Evolutionary conservation across 2,888 invertebrate species (phyloP).

Genomic region (Epinotia ramella): DNA sequence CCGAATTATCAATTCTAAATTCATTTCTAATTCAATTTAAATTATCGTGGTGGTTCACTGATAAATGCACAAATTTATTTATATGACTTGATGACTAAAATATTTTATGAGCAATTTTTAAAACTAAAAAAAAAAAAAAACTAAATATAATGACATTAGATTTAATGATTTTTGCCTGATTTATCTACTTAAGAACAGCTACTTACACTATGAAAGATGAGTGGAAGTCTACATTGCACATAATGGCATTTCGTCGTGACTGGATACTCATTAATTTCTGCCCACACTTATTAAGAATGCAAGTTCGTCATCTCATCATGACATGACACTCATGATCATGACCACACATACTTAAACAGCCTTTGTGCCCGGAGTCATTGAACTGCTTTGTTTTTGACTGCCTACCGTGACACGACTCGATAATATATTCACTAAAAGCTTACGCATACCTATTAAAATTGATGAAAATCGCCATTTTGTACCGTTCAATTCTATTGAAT

Average conservation of each 20-base stretch:
- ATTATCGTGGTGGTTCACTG: too few relatives aligned
- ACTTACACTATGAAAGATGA: not conserved
- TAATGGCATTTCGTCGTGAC: not conserved
- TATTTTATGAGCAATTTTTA: too few relatives aligned
- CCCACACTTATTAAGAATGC: conserved; percentile 11
- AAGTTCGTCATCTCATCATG: conserved; percentile 18
- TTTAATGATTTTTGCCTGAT: too few relatives aligned
- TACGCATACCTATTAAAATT: conserved; percentile 15
- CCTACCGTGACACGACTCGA: conserved; percentile 33
- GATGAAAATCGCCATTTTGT: conserved; percentile 8
- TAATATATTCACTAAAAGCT: conserved; percentile 36
- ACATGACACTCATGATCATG: conserved; percentile 2
- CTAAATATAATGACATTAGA: too few relatives aligned
- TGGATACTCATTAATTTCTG: conserved; percentile 7
- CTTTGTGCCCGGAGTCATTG: conserved; percentile 23
- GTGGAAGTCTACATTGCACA: not conserved
- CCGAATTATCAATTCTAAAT: too few relatives aligned
- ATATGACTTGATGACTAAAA: too few relatives aligned
- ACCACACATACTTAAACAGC: conserved; percentile 30
- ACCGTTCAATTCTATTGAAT: conserved; percentile 2
- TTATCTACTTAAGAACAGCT: too few relatives aligned
- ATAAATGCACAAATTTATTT: too few relatives aligned
- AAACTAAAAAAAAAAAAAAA: too few relatives aligned
- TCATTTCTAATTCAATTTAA: too few relatives aligned
- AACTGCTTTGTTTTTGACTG: conserved; percentile 44